Conservation (phyloP, 2,888 invertebrate species). For the Drosophila macrospina region DNA sequence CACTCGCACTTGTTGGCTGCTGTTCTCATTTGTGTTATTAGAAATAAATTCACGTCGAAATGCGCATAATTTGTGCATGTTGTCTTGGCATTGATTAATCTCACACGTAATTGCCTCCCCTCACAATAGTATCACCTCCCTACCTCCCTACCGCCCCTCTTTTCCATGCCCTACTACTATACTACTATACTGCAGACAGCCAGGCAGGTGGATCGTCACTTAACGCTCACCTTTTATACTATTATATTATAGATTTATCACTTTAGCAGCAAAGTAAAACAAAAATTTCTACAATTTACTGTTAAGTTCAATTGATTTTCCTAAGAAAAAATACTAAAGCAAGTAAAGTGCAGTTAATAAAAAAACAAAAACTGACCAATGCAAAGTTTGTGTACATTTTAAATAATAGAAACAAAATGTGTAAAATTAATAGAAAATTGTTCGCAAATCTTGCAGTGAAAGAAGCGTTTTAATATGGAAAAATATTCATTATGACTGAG, state of each 20-base stretch:
- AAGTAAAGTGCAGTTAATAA: no score
- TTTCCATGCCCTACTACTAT: neutral
- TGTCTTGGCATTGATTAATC: slow-evolving; percentile 77
- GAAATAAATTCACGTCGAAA: slow-evolving; percentile 75
- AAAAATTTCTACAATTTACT: no score
- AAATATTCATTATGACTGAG: neutral
- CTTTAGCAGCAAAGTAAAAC: no score
- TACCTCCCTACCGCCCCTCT: no score
- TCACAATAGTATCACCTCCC: slow-evolving; percentile 1
- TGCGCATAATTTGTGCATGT: slow-evolving; percentile 75
- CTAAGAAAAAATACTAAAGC: neutral
- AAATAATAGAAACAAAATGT: no score
- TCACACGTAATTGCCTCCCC: slow-evolving; percentile 71
- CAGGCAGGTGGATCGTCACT: slow-evolving; percentile 29
- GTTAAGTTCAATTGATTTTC: neutral
- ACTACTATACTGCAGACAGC: slow-evolving; percentile 2
- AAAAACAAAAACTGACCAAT: no score
- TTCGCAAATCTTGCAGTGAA: no score
- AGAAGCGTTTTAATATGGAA: no score
- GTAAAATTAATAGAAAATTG: no score
- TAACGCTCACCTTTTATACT: neutral
- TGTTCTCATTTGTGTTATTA: slow-evolving; percentile 35
- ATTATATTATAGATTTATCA: slow-evolving; percentile 8
- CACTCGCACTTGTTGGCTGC: slow-evolving; percentile 66
- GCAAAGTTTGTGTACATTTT: no score